A percentile compares a stretch with the other conserved stretches of the same genome.
Conservation (phyloP, 2,888 invertebrate species). For the Drosophila borealis region DNA sequence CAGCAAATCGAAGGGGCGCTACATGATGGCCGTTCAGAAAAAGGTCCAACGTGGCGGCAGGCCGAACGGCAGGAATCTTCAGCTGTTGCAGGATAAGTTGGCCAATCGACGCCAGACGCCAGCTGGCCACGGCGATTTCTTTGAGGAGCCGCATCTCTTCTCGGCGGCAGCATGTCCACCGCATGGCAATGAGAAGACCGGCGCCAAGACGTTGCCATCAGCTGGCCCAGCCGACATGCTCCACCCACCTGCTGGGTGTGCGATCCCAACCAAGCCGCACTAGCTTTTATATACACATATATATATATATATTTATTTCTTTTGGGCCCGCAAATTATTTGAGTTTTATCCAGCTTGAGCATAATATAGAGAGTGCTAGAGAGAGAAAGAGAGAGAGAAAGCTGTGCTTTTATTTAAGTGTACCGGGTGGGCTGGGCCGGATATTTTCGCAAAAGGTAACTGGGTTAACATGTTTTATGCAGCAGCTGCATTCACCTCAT, state of each 20-base stretch:
- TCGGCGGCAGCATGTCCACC: conserved; percentile 16
- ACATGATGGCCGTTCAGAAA: conserved; percentile 11
- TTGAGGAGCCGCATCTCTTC: conserved; percentile 24
- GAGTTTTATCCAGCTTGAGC: too few relatives aligned
- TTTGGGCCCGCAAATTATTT: too few relatives aligned
- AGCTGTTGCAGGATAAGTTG: neutral
- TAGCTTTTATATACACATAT: too few relatives aligned
- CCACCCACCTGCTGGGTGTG: too few relatives aligned
- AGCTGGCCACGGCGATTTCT: conserved; percentile 11
- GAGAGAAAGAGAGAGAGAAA: too few relatives aligned
- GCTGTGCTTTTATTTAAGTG: neutral
- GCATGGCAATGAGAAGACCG: neutral
- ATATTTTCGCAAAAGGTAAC: neutral
- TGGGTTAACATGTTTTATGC: conserved; percentile 9
- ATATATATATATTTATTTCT: too few relatives aligned
- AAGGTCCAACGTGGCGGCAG: neutral
- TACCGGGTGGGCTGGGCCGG: neutral
- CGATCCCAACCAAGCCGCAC: too few relatives aligned
- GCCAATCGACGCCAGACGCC: neutral
- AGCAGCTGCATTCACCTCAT: neutral
- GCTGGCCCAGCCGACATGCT: too few relatives aligned
- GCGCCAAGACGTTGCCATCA: too few relatives aligned
- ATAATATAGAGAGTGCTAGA: too few relatives aligned
- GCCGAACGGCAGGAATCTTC: neutral
- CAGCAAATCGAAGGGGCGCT: conserved; percentile 9